phyloP scores from a whole-genome alignment of 2,113 vertebrate species.

The Notothenia coriiceps region DNA sequence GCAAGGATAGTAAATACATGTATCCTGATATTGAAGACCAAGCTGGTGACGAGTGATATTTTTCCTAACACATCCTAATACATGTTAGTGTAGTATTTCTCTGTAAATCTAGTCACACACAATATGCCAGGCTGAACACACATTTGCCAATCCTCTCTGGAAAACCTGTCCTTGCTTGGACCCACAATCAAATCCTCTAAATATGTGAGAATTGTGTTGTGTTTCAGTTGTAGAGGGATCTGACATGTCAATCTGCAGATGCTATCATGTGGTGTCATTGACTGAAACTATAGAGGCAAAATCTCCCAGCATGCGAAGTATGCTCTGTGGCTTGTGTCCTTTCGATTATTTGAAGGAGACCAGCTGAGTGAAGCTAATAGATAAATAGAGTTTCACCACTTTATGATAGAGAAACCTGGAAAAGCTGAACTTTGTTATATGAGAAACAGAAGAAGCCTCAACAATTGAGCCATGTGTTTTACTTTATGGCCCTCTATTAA shows the following conservation, averaged over 20 bases:
- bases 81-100: too few relatives aligned
- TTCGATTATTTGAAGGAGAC: constrained; percentile 60
- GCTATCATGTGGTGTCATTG: constrained; percentile 57
- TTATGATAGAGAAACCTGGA: constrained; percentile 1
- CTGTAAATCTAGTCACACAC: too few relatives aligned
- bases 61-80: too few relatives aligned
- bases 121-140: too few relatives aligned
- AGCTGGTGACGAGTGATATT: too few relatives aligned
- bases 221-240: constrained; percentile 31
- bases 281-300: constrained; percentile 65
- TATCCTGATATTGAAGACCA: too few relatives aligned
- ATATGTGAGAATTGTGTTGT: constrained; percentile 9
- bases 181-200: constrained; percentile 6
- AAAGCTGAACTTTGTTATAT: neutral
- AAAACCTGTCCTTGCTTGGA: constrained; percentile 15
- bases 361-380: constrained; percentile 38
- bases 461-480: neutral
- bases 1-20: too few relatives aligned
- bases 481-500: constrained; percentile 13
- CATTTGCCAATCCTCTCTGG: too few relatives aligned
- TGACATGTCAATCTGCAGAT: constrained; percentile 34
- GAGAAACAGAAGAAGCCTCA: constrained; percentile 1
- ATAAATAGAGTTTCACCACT: constrained; percentile 27
- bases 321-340: constrained; percentile 34
- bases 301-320: constrained; percentile 2